Percentiles rank a stretch among this genome's conserved stretches.
phyloP scores from a whole-genome alignment of 2,797 vertebrate species.

The Halcyon chelicuti region DNA sequence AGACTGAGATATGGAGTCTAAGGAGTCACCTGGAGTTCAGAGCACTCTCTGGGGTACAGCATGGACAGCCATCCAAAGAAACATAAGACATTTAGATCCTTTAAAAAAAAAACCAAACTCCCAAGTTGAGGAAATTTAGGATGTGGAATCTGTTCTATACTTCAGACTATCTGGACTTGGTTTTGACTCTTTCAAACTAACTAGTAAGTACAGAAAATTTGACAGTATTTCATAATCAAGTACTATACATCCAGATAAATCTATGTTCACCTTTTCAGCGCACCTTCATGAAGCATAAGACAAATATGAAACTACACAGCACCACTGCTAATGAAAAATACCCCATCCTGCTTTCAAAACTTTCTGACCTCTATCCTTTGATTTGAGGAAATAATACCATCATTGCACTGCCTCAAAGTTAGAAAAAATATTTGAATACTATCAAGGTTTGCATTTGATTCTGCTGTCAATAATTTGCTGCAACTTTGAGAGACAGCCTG shows the following conservation, averaged over 20 bases:
- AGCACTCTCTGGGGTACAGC: background rate
- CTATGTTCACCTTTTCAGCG: background rate
- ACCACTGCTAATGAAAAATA: background rate
- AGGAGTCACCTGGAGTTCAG: background rate
- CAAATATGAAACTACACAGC: background rate
- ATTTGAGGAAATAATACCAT: background rate
- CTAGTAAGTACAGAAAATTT: background rate
- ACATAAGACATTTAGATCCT: background rate
- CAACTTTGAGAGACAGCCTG: background rate
- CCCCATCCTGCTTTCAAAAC: background rate
- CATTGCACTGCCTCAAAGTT: background rate
- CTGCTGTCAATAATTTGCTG: background rate
- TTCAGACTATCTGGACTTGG: background rate
- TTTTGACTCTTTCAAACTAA: background rate
- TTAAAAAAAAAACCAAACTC: background rate
- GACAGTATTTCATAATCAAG: background rate
- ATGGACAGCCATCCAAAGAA: background rate
- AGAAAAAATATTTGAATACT: background rate
- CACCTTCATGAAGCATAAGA: background rate
- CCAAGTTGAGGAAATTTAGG: background rate
- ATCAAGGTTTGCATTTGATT: background rate
- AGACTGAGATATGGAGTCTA: background rate
- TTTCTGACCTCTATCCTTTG: background rate
- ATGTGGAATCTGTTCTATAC: background rate
- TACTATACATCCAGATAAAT: background rate